Evolutionary conservation across 2,797 vertebrate species (phyloP), one percentile per base, ranked within the genome.

Genomic region (Eidolon dupreanum): DNA sequence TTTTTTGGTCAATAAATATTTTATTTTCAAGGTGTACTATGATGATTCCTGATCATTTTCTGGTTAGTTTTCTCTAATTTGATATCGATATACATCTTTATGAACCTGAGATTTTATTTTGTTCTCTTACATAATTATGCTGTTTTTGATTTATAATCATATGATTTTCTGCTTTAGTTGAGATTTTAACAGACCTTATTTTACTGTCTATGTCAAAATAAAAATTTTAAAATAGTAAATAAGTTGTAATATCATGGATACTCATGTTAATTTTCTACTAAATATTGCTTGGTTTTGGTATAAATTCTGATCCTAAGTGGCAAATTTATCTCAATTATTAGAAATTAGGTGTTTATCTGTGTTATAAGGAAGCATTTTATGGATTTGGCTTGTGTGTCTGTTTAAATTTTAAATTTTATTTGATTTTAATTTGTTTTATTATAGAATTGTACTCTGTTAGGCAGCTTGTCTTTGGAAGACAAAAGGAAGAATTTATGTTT

Each of bases 1-100:
- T 82, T 93, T 92, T 90, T 20, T 20, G 1, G n/a, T 94, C 73
- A 98, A 90, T 90, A 97, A 96, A 93, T 92, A 57, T 1, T 97
- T 79, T 57, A 51, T 90, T 93, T 94, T 95, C 57, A 92, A 96
- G 51, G 74, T 93, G 41, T 94, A 88, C n/a, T 84, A 49, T 95
- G n/a, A 13, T 86, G 63, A n/a, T 79, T 75, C 19, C 3, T 87
- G 41, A 92, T 73, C 16, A 53, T 88, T 77, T 74, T 96, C 53
- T 95, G 33, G 31, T 95, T 53, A 84, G 4, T 89, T 82, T 89
- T 97, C 3, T 71, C 46, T 43, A 87, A 5, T 94, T 55, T 92
- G 20, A 51, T 85, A 79, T 68, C 11, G 9, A n/a, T 71, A 75
- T 43, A 55, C 2, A 81, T 1, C 38, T 89, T 95, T 49, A 77